Conservation (phyloP, 1,140 invertebrate genomes). For the Antheraea mylitta region DNA sequence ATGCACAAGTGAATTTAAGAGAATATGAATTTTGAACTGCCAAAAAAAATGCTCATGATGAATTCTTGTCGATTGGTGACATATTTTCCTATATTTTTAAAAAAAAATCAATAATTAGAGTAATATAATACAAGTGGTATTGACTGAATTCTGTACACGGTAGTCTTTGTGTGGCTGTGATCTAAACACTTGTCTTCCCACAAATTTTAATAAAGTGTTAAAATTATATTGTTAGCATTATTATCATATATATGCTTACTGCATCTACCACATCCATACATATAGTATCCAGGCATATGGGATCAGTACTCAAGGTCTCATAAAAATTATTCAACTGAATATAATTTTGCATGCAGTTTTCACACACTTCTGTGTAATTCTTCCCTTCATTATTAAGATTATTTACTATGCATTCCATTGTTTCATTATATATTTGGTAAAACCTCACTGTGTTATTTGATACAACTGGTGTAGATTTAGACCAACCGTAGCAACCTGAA, state of each 20-base stretch:
- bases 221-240: background rate
- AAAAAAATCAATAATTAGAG: too few species aligned
- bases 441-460: constrained; percentile 75
- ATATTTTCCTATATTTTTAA: too few species aligned
- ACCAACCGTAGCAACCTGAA: constrained; percentile 78
- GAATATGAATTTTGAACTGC: too few species aligned
- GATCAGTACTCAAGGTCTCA: constrained; percentile 73
- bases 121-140: too few species aligned
- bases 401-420: constrained; percentile 64
- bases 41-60: too few species aligned
- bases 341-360: constrained; percentile 77
- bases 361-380: constrained; percentile 66
- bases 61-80: too few species aligned
- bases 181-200: too few species aligned
- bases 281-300: constrained; percentile 77
- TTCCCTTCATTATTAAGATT: constrained; percentile 48
- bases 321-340: constrained; percentile 76
- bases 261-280: constrained; percentile 82
- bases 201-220: too few species aligned
- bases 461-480: constrained; percentile 50
- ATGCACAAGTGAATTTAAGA: too few species aligned
- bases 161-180: too few species aligned
- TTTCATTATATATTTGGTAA: constrained; percentile 67
- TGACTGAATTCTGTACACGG: too few species aligned
- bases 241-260: constrained; percentile 54